Evolutionary conservation across 2,888 invertebrate species (phyloP), one percentile per base, ranked within the genome.

Genomic region (Malacosoma neustria): DNA sequence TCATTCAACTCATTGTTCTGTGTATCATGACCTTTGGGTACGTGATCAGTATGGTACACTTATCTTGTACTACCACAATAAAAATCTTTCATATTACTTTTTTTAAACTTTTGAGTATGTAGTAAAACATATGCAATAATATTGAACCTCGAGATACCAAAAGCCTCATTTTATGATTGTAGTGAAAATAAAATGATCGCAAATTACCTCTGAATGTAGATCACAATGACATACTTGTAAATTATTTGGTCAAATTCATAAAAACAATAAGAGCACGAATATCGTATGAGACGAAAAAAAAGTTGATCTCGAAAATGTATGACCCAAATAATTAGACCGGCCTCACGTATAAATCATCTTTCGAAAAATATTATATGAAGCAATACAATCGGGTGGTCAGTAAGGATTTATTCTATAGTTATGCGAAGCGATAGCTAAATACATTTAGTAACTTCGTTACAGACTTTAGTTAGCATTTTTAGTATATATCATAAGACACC

Each of bases 241-340:
- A 36, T 40, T 36, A 36, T 37, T 9, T 22, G 22, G 22, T 22
- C 22, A 22, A 22, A 22, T 22, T 22, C 5, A 22, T 22, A 22
- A 22, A 49, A 52, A 61, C 62, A 62, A 62, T 59, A 45, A 45
- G 45, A 46, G 34, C 42, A 40, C 42, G 47, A 33, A 36, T 30
- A 30, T 41, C 37, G 36, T 41, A 39, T 42, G 42, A 22, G 22
- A 38, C 42, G 40, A 41, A 41, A 41, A 67, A 70, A 71, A 72
- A 67, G 59, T 57, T 58, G 68, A 70, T 72, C 69, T 72, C 50
- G 50, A 65, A 65, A 63, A 66, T 48, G 62, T 57, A 59, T 69
- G 76, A 66, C 72, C 77, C 59, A 71, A 74, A 80, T 80, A 80
- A 80, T 80, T 75, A 75, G 74, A 72, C 69, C 61, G 54, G 59